A percentile compares a stretch with the other conserved stretches of the same genome.
These are phyloP conservation scores for Kryptolebias marmoratus DNA, from an alignment of 2,113 vertebrate species.

Conservation along the genomic window DNA sequence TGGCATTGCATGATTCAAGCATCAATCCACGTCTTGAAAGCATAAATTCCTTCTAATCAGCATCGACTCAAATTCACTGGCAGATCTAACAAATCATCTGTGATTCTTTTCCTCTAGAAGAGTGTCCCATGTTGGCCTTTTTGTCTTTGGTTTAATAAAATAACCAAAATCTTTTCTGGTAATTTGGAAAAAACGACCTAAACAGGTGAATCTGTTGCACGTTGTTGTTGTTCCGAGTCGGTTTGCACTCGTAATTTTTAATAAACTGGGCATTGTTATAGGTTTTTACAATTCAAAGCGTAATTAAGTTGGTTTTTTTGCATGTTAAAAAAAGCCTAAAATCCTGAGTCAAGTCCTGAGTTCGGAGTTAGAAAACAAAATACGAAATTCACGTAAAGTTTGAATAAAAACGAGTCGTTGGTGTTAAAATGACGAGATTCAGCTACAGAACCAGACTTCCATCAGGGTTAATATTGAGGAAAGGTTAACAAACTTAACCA, in stretches of 20 bases:
- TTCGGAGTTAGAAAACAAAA: no score
- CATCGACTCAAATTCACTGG: no score
- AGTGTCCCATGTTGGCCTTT: not conserved
- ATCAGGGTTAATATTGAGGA: no score
- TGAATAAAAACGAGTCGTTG: no score
- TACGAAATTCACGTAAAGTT: no score
- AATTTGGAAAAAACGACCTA: not conserved
- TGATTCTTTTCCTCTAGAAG: constrained; percentile 12
- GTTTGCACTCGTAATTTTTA: not conserved
- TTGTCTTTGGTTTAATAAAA: constrained; percentile 5
- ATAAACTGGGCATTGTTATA: not conserved
- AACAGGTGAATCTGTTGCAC: not conserved
- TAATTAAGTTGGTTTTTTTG: no score
- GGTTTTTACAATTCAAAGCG: no score
- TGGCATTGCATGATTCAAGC: constrained; percentile 33
- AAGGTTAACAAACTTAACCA: no score
- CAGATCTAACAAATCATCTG: not conserved
- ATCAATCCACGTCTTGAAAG: not conserved
- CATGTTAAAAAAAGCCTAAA: no score
- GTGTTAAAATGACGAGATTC: no score
- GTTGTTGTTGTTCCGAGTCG: constrained; percentile 13
- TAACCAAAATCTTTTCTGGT: not conserved
- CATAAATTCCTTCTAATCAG: not conserved
- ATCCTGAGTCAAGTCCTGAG: no score
- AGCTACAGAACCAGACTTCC: no score